phyloP scores from a whole-genome alignment of 2,113 vertebrate species.

The Pardalotus punctatus region DNA sequence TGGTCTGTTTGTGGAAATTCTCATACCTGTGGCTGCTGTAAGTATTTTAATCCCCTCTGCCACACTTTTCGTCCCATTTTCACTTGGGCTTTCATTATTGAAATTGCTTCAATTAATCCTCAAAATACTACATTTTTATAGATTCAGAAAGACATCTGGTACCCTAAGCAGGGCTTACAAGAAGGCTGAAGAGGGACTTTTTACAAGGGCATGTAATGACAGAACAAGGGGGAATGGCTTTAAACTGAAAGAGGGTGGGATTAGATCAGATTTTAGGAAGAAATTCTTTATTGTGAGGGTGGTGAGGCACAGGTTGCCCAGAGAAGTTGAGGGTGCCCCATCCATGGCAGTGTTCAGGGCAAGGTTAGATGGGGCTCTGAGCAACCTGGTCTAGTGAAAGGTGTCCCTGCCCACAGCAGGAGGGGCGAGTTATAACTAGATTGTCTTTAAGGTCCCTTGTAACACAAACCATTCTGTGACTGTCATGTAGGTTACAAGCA shows the following conservation, averaged over 20 bases:
- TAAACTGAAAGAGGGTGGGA: background rate
- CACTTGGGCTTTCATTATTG: background rate
- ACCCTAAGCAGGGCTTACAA: background rate
- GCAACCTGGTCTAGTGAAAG: background rate
- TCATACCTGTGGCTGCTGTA: conserved; percentile 98
- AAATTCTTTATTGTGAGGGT: background rate
- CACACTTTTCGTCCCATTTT: background rate
- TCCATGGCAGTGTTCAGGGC: background rate
- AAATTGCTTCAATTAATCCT: background rate
- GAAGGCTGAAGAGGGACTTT: background rate
- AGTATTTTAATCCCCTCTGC: conserved; percentile 65
- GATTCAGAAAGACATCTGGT: background rate
- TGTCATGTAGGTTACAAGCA: background rate
- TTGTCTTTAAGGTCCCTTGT: background rate
- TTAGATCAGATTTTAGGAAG: background rate
- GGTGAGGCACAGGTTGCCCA: background rate
- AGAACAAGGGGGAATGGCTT: background rate
- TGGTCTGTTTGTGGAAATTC: conserved; percentile 98
- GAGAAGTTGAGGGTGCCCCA: background rate
- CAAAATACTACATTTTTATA: background rate
- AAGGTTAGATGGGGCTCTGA: background rate
- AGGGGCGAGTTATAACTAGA: background rate
- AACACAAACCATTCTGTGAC: background rate
- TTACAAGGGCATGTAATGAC: background rate
- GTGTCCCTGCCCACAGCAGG: background rate